Conservation (phyloP, 64 coral and sea anemone species). For the Actinia tenebrosa region DNA sequence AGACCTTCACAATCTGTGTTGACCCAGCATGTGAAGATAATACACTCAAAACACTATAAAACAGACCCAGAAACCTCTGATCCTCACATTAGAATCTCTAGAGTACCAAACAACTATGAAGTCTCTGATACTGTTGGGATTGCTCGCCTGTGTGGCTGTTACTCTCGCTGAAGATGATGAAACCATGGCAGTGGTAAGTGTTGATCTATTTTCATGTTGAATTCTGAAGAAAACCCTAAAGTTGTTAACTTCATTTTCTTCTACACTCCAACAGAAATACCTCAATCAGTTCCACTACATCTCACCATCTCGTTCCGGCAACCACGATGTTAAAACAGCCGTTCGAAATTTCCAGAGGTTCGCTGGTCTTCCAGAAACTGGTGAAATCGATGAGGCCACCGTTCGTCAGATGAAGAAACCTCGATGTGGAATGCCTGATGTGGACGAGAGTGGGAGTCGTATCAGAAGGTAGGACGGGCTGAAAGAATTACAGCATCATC, state of each 20-base stretch:
- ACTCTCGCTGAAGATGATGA: conserved; percentile 28
- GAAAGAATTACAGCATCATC: not conserved
- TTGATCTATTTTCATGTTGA: not conserved
- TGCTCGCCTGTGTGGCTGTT: not conserved
- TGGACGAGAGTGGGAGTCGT: conserved; percentile 27
- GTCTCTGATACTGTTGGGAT: conserved; percentile 14
- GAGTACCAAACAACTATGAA: conserved; percentile 10
- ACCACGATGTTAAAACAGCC: conserved; percentile 58
- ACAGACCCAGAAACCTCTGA: not conserved
- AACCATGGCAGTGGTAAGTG: conserved; percentile 25
- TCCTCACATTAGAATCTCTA: not conserved
- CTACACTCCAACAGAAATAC: conserved; percentile 33
- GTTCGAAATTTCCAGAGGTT: conserved; percentile 66
- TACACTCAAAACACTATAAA: not conserved
- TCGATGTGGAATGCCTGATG: conserved; percentile 72
- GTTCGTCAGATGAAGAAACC: conserved; percentile 70
- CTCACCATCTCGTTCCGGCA: conserved; percentile 59
- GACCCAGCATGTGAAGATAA: not conserved
- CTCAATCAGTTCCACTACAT: conserved; percentile 65
- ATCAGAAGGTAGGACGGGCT: not conserved
- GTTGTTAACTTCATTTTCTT: not conserved
- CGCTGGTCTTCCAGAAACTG: conserved; percentile 56
- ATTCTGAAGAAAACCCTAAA: no score
- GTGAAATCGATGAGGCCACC: conserved; percentile 56
- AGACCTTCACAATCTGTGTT: not conserved